Base-by-base conservation (phyloP, 2,113 vertebrate genomes). In the Pipra filicauda region DNA sequence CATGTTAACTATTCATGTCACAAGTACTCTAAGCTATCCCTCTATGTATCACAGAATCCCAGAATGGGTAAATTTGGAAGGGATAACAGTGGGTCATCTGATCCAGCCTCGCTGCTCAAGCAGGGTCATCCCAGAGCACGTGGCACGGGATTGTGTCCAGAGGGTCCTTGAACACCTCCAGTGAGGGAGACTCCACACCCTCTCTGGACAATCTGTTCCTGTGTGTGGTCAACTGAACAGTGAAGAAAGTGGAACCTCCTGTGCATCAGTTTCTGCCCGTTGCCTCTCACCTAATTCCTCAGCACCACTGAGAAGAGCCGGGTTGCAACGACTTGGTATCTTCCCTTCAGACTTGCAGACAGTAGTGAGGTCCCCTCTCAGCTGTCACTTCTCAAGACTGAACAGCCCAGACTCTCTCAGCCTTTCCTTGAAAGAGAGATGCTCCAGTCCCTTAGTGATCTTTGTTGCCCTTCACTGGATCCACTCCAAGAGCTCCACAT, bases 361-460 rank as follows among this genome's bases (percentile, higher is more conserved):
- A 11, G 1, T 4, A 27, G 6, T 22, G 31, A 18, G 11, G 7
- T 9, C 15, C 8, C 4, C 14, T 58, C 31, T 59, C 52, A 51
- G 16, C 11, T 1, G 0, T 43, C 26, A 31, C 20, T 21, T 35
- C 31, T 14, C n/a, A 27, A 26, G 37, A 3, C 8, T 66, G 18
- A 58, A 28, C 21, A 43, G 3, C 5, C 15, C 22, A 35, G 35
- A 5, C 9, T 58, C 22, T 19, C 4, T 65, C 52, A 67, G 15
- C 15, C 15, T 67, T 73, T 51, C 8, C 35, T 73, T 4, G 2
- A 11, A 15, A 44, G 9, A 37, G 21, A 57, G 22, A 16, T 37
- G 12, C 2, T 37, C 9, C 21, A 5, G 15, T 5, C 14, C 27
- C 18, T 43, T 43, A 15, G 33, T 22, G 17, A 18, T 15, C 15